Evolutionary conservation across 2,113 vertebrate species (phyloP).

Genomic region (Thinocorus orbignyianus): DNA sequence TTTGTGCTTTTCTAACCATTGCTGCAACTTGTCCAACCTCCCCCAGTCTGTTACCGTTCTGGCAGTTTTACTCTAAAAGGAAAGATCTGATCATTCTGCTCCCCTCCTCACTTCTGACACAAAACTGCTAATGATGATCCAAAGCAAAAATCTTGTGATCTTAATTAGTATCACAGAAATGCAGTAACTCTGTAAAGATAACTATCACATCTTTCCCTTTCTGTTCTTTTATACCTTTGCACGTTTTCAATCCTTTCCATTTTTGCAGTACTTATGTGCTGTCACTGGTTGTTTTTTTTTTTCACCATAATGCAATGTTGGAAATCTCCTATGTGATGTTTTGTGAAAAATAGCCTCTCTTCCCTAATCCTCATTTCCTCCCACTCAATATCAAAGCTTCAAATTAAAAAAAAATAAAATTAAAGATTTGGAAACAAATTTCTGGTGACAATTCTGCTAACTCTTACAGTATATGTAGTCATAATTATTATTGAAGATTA

Average conservation of each 20-base stretch:
- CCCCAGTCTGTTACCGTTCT: background rate
- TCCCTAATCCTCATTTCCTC: background rate
- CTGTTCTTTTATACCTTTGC: background rate
- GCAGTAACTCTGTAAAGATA: background rate
- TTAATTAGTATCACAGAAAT: background rate
- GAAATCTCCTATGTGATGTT: background rate
- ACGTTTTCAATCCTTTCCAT: background rate
- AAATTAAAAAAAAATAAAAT: background rate
- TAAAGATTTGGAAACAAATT: background rate
- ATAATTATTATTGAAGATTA: background rate
- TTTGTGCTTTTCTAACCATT: background rate
- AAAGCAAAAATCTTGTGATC: background rate
- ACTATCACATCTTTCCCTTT: background rate
- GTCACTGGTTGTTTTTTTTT: background rate
- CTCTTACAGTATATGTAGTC: background rate
- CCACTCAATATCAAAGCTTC: background rate
- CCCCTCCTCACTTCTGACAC: background rate
- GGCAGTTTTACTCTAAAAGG: background rate
- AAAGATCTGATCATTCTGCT: background rate
- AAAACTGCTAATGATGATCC: background rate
- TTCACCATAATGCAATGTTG: background rate
- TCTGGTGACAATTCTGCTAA: background rate
- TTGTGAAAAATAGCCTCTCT: background rate
- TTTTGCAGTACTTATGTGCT: background rate
- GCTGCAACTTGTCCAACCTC: background rate